Percentiles rank a stretch among this genome's conserved stretches.
Conservation (phyloP, 2,113 vertebrate species). For the Corythornis vintsioides region DNA sequence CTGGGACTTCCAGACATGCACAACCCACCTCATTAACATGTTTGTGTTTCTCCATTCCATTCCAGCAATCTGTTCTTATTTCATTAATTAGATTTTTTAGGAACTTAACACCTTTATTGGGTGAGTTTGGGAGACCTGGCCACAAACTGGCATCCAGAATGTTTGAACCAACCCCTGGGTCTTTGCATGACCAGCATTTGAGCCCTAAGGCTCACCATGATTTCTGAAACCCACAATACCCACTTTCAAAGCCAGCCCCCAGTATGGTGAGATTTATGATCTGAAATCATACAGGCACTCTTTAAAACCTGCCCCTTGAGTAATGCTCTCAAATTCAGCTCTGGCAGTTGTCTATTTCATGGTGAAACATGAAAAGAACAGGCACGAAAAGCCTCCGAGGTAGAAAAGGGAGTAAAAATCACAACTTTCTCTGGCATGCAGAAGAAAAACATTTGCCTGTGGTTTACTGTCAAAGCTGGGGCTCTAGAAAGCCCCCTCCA, state of each 20-base stretch:
- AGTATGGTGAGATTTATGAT: not conserved
- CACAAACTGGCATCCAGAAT: not conserved
- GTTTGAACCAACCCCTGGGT: not conserved
- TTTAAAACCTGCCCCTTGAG: not conserved
- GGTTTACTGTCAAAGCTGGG: conserved; percentile 29
- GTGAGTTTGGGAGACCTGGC: not conserved
- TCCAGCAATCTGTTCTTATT: not conserved
- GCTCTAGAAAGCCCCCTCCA: conserved; percentile 6
- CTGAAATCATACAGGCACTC: not conserved
- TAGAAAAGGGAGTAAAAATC: conserved; percentile 41
- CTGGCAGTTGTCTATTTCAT: not conserved
- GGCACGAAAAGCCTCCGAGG: not conserved
- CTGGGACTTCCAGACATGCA: not conserved
- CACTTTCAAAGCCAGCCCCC: not conserved
- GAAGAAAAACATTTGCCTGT: conserved; percentile 1
- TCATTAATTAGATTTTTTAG: not conserved
- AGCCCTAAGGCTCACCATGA: not conserved
- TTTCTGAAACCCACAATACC: not conserved
- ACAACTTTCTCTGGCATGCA: conserved; percentile 41
- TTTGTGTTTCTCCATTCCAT: not conserved
- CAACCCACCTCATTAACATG: not conserved
- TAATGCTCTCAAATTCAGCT: conserved; percentile 6
- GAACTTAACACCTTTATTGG: not conserved
- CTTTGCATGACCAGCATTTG: not conserved
- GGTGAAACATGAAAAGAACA: conserved; percentile 20